Conservation (phyloP, 2,888 invertebrate genomes). For the Chrysolina haemoptera region DNA sequence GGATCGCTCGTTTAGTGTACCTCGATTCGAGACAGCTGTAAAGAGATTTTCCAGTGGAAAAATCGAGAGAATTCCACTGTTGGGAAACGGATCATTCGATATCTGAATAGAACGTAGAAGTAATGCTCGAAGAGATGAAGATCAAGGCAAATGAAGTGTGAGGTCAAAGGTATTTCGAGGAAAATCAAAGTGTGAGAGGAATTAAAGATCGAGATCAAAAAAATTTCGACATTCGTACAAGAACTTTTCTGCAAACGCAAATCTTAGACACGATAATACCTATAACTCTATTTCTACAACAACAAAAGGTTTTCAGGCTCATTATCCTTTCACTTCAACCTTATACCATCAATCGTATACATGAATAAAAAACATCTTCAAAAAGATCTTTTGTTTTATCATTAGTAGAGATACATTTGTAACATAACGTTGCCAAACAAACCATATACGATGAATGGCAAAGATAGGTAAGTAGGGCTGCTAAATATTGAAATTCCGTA, state of each 20-base stretch:
- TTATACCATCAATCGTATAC: constrained; percentile 42
- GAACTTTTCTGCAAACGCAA: no score
- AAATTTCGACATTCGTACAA: no score
- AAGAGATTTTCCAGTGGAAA: constrained; percentile 11
- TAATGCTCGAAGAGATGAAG: neutral
- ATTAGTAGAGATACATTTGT: constrained; percentile 53
- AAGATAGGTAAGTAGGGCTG: constrained; percentile 30
- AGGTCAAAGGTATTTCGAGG: no score
- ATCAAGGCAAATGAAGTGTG: neutral
- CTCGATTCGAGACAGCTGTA: constrained; percentile 47
- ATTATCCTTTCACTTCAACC: constrained; percentile 36
- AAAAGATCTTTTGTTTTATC: constrained; percentile 45
- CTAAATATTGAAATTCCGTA: no score
- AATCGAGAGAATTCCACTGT: neutral
- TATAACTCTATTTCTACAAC: no score
- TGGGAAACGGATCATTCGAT: neutral
- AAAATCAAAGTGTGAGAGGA: no score
- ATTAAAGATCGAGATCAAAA: no score
- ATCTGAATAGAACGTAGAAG: neutral
- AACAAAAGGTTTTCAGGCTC: constrained; percentile 15
- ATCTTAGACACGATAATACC: no score
- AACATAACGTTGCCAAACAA: constrained; percentile 57
- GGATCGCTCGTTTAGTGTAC: constrained; percentile 48
- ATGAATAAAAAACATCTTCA: constrained; percentile 45
- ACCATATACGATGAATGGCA: constrained; percentile 29